Evolutionary conservation across 2,113 vertebrate species (phyloP), one percentile per base, ranked within the genome.

Genomic region (Microcebus ravelobensis): DNA sequence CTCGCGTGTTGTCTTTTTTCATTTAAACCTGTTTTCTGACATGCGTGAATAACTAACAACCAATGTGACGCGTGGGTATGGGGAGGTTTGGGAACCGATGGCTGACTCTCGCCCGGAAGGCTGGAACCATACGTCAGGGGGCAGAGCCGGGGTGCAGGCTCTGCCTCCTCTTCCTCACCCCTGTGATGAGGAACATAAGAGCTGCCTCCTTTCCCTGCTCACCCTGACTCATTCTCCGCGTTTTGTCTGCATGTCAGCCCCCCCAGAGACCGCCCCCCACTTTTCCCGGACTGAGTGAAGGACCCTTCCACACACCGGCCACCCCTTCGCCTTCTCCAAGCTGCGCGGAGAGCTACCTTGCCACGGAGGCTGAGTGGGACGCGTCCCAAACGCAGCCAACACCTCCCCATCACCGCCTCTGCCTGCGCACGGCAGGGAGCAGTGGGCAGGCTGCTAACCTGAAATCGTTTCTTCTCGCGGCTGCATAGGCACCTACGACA

Each of bases 41-140:
- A 0, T 0, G 36, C 21, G 42, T 29, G 57, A 52, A 25, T 2
- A 52, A 50, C 11, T 36, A 23, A 18, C 15, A 45, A 10, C 39
- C 15, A 11, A 34, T 0, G 5, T 0, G 14, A 20, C 52, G 13
- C 14, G 70, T 6, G 0, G 4, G 34, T 2, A 0, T 2, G 0
- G 5, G 14, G 27, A 31, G 31, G 29, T 17, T 36, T 14, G 10
- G 4, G 84, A 39, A 12, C 3, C n/a, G 13, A 2, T 1, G 68
- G 45, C 45, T 20, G 21, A 31, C 23, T 0, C 36, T 1, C 8
- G 8, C 21, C 63, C 15, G 0, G 15, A 48, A 59, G 52, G 6
- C 34, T 1, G 6, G 52, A 20, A 8, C 27, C 68, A 3, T 1
- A 0, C 1, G 4, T 21, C 36, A 4, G 36, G 77, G 0, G 2